Conservation (phyloP, 2,797 vertebrate species). For the Sebastes kiyomatsui region DNA sequence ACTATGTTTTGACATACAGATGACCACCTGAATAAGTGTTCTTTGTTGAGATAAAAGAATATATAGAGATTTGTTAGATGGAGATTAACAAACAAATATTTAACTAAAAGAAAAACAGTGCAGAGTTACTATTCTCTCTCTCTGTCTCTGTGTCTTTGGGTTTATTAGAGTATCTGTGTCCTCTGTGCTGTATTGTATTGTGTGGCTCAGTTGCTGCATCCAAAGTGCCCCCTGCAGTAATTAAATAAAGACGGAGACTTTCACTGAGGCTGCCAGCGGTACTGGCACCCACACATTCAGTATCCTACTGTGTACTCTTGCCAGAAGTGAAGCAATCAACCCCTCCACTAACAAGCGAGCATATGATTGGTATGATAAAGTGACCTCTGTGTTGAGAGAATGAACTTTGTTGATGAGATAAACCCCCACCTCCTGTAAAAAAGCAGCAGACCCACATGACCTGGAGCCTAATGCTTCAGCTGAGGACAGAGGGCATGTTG, state of each 20-base stretch:
- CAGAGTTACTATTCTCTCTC: not conserved
- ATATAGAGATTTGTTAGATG: not conserved
- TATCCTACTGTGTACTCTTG: not conserved
- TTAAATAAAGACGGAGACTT: constrained; percentile 15
- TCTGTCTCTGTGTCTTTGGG: not conserved
- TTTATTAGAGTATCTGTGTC: not conserved
- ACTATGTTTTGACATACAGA: not conserved
- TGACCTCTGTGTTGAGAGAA: constrained; percentile 64
- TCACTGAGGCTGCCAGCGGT: not conserved
- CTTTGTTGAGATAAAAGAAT: not conserved
- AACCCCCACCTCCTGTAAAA: constrained; percentile 23
- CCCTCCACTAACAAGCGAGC: constrained; percentile 19
- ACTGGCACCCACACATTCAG: not conserved
- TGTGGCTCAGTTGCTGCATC: not conserved
- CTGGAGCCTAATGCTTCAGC: constrained; percentile 51
- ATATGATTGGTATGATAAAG: constrained; percentile 66
- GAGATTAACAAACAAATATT: not conserved
- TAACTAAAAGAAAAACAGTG: not conserved
- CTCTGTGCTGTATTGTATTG: not conserved
- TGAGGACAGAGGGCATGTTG: constrained; percentile 69
- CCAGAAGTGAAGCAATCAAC: constrained; percentile 58
- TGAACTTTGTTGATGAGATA: constrained; percentile 67
- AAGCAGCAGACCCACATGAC: constrained; percentile 62
- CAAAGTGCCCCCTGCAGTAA: constrained; percentile 24
- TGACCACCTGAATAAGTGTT: not conserved